Percentiles rank a stretch among this genome's conserved stretches.
phyloP scores from a whole-genome alignment of 1,140 invertebrate genomes.

The Leptinotarsa defecta region DNA sequence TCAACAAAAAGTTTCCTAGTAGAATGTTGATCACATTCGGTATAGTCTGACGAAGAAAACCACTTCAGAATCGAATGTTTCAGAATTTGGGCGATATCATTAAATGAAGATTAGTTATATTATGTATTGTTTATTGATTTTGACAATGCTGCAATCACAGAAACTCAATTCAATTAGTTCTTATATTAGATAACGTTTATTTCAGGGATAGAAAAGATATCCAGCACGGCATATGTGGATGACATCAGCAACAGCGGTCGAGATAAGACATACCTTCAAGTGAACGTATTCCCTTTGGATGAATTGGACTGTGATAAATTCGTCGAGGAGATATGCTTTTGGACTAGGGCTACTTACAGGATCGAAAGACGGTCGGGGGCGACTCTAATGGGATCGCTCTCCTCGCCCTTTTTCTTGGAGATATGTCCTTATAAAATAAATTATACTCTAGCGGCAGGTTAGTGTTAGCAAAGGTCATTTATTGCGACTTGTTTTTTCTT shows the following conservation, averaged over 20 bases:
- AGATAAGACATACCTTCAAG: conserved; percentile 37
- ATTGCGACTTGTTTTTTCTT: too few species aligned
- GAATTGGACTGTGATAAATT: conserved; percentile 43
- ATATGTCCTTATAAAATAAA: conserved; percentile 43
- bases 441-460: conserved; percentile 31
- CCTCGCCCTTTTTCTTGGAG: conserved; percentile 40
- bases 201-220: conserved; percentile 35
- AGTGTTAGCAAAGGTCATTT: background rate
- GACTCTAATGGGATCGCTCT: conserved; percentile 40
- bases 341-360: conserved; percentile 41
- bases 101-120: too few species aligned
- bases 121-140: too few species aligned
- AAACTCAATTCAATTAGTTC: too few species aligned
- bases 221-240: conserved; percentile 32
- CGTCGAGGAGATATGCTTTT: conserved; percentile 46
- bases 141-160: too few species aligned
- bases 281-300: conserved; percentile 34
- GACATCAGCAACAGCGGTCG: conserved; percentile 32
- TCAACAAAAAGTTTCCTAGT: too few species aligned
- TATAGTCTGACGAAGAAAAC: too few species aligned
- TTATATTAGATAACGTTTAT: background rate
- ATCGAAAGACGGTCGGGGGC: conserved; percentile 40
- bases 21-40: too few species aligned
- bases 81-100: too few species aligned
- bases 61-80: too few species aligned